Conservation (phyloP, 1,140 invertebrate species). For the Diploscapter pachys region DNA sequence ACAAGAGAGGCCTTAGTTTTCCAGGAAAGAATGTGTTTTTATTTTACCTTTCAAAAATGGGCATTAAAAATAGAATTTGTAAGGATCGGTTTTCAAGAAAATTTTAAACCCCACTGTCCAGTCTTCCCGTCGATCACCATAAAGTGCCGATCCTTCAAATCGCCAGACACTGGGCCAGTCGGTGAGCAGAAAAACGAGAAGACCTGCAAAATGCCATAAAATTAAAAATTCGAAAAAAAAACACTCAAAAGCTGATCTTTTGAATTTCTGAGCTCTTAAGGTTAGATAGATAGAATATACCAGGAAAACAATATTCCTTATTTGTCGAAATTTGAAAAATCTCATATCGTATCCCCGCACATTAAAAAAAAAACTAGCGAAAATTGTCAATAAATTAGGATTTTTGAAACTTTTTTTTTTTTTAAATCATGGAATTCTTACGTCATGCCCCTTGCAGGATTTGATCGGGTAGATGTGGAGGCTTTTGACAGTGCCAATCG, state of each 20-base stretch:
- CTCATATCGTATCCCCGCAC: too few relatives aligned
- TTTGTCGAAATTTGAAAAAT: too few relatives aligned
- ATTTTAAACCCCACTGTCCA: not conserved
- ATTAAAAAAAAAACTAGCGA: too few relatives aligned
- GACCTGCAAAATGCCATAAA: not conserved
- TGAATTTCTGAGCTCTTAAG: too few relatives aligned
- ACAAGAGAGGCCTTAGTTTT: too few relatives aligned
- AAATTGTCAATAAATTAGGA: too few relatives aligned
- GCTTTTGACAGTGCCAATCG: constrained; percentile 23
- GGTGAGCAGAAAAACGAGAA: constrained; percentile 17
- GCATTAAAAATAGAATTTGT: not conserved
- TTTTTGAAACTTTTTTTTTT: not conserved
- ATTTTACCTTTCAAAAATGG: too few relatives aligned
- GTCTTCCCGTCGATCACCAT: constrained; percentile 18
- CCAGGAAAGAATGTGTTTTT: too few relatives aligned
- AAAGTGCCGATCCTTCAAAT: constrained; percentile 24
- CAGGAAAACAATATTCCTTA: too few relatives aligned
- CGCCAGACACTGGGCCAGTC: constrained; percentile 15
- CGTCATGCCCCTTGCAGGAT: constrained; percentile 26
- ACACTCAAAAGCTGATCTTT: not conserved
- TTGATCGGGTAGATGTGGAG: constrained; percentile 26
- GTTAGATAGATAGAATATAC: too few relatives aligned
- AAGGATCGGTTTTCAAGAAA: not conserved
- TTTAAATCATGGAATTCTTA: not conserved
- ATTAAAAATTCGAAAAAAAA: not conserved